Base-by-base conservation (phyloP, 1,140 invertebrate genomes). In the Zaprionus nigranus region DNA sequence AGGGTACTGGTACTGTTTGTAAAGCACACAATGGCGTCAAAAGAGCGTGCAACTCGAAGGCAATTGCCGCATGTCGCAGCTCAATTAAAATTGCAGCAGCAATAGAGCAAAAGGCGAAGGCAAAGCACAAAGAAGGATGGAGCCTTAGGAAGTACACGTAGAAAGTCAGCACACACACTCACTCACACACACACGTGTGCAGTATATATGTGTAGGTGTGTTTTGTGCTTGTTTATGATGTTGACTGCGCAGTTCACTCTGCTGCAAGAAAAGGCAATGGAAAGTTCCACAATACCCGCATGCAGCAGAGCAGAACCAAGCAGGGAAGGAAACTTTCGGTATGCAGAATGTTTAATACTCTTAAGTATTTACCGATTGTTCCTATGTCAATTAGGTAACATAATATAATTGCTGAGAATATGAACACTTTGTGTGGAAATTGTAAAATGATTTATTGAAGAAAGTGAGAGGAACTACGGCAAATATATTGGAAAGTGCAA, bases 61-160 rank as follows among this genome's bases (percentile, higher is more conserved):
- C 84, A 81, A 82, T 58, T 79, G 83, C 84, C 84, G 78, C 84
- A 87, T 88, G 84, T 85, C 84, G 85, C 84, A 88, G 84, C 84
- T 88, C 90, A 85, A 88, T 88, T 88, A 88, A 88, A 88, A 90
- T 88, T 88, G 84, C 85, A 88, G 81, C 84, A 88, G 79, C 61
- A 73, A 67, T 71, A 71, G 34, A 57, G 57, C 24, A 62, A 66
- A 68, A 63, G 30, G 36, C 36, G 13, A 15, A 38, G 57, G 36
- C 13, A 43, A 15, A 43, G 58, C 13, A 30, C 30, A n/a, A 11
- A 59, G 59, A 30, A 30, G 28, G 28, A 30, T 51, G 38, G 34
- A 54, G 51, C 62, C 36, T 24, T 38, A 53, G 54, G 58, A 66
- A 54, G n/a, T 17, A 53, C 36, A 40, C 40, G 67, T 70, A 79